Conservation (phyloP, 2,888 invertebrate genomes). For the Punctoribates punctum region DNA sequence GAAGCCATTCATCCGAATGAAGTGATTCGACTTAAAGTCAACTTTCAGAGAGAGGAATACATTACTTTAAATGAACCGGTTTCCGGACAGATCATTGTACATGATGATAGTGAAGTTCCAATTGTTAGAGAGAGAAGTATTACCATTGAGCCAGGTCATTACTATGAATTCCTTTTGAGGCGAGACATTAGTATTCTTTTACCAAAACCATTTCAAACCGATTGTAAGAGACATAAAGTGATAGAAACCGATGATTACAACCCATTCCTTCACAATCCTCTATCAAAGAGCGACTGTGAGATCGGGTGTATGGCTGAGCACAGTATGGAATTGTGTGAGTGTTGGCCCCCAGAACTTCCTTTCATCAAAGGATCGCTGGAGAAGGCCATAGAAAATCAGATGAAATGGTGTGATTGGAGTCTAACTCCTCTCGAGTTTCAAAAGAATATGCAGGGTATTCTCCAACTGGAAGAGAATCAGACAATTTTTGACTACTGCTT, state of each 20-base stretch:
- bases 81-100: slow-evolving; percentile 34
- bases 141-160: slow-evolving; percentile 39
- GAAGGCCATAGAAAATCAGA: slow-evolving; percentile 17
- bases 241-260: slow-evolving; percentile 21
- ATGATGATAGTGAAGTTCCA: slow-evolving; percentile 38
- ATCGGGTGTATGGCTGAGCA: slow-evolving; percentile 41
- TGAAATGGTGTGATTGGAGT: slow-evolving; percentile 42
- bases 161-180: slow-evolving; percentile 41
- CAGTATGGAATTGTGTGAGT: slow-evolving; percentile 34
- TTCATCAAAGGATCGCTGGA: slow-evolving; percentile 5
- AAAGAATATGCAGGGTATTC: too few species aligned
- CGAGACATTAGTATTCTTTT: slow-evolving; percentile 30
- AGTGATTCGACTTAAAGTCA: slow-evolving; percentile 34
- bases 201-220: slow-evolving; percentile 35
- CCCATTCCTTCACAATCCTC: slow-evolving; percentile 16
- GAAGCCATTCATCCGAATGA: slow-evolving; percentile 44
- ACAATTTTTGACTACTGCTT: slow-evolving; percentile 41
- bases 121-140: slow-evolving; percentile 25
- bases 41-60: slow-evolving; percentile 35
- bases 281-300: slow-evolving; percentile 38
- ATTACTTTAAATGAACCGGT: slow-evolving; percentile 38
- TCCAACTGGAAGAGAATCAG: too few species aligned
- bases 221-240: too few species aligned
- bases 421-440: too few species aligned
- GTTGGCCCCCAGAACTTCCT: slow-evolving; percentile 44